Percentiles rank a stretch among this genome's conserved stretches.
These are phyloP conservation scores for Brachionus sp. DNA, from an alignment of 1,140 invertebrate species.

Conservation along the genomic window DNA sequence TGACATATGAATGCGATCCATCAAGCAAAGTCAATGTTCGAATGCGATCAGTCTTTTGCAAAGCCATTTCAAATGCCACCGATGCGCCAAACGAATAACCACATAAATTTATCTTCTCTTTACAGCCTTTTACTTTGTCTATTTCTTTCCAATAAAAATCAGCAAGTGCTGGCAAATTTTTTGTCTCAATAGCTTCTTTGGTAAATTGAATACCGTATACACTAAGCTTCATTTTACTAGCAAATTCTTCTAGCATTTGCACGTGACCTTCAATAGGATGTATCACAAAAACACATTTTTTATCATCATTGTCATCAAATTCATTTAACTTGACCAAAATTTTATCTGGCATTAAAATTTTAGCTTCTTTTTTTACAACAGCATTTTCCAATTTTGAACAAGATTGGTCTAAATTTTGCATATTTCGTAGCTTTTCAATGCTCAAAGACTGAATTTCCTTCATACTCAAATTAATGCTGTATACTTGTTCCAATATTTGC, in stretches of 20 bases:
- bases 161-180: slow-evolving; percentile 71
- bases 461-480: slow-evolving; percentile 63
- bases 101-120: slow-evolving; percentile 72
- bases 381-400: slow-evolving; percentile 54
- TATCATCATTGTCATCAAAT: slow-evolving; percentile 50
- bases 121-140: slow-evolving; percentile 66
- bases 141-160: slow-evolving; percentile 65
- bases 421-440: slow-evolving; percentile 75
- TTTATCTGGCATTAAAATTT: slow-evolving; percentile 61
- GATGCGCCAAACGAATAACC: slow-evolving; percentile 91
- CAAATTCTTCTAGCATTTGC: slow-evolving; percentile 67
- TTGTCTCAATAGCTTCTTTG: slow-evolving; percentile 66
- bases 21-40: slow-evolving; percentile 70
- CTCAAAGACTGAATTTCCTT: slow-evolving; percentile 67
- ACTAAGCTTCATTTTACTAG: slow-evolving; percentile 68
- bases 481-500: slow-evolving; percentile 86
- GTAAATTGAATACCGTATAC: slow-evolving; percentile 88
- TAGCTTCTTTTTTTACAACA: slow-evolving; percentile 52
- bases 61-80: slow-evolving; percentile 86
- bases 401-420: slow-evolving; percentile 65
- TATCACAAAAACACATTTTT: slow-evolving; percentile 68
- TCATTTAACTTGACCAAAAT: slow-evolving; percentile 61
- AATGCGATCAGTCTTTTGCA: slow-evolving; percentile 65
- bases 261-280: slow-evolving; percentile 88
- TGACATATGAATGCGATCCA: slow-evolving; percentile 84